Conservation (phyloP, 1,140 invertebrate genomes). For the Aphaenogaster ashmeadi region DNA sequence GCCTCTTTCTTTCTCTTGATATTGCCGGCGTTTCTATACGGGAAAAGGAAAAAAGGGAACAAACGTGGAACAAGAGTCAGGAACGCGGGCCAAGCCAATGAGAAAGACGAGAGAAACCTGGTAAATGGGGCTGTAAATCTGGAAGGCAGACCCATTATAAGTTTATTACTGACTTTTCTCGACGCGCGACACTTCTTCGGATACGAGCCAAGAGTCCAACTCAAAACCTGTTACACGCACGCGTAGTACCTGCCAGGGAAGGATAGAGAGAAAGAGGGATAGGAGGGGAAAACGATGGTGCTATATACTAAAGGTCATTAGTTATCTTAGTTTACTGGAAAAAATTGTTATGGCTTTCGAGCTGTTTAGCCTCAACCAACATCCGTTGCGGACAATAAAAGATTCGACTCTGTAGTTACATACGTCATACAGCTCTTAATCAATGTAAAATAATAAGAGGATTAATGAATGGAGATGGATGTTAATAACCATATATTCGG, state of each 20-base stretch:
- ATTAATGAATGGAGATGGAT: neutral
- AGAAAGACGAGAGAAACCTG: conserved; percentile 59
- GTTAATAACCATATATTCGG: neutral
- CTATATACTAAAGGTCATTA: conserved; percentile 52
- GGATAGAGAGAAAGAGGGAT: conserved; percentile 6
- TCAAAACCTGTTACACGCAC: conserved; percentile 71
- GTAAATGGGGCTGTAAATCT: conserved; percentile 80
- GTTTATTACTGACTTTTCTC: conserved; percentile 79
- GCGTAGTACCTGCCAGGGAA: conserved; percentile 18
- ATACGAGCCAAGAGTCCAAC: conserved; percentile 60
- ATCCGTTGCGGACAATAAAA: conserved; percentile 3
- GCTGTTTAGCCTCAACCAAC: neutral
- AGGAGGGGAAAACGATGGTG: neutral
- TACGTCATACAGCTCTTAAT: neutral
- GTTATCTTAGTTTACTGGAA: conserved; percentile 68
- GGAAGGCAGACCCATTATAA: conserved; percentile 78
- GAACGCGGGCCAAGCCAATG: conserved; percentile 52
- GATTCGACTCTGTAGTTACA: neutral
- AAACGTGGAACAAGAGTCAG: conserved; percentile 49
- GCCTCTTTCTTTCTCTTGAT: conserved; percentile 42
- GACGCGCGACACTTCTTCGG: conserved; percentile 75
- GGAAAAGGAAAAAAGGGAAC: conserved; percentile 42
- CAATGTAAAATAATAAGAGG: neutral
- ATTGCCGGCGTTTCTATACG: conserved; percentile 21
- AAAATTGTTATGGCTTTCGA: conserved; percentile 49